Percentiles rank a stretch among this genome's conserved stretches.
phyloP scores from a whole-genome alignment of 2,888 invertebrate species.

The Drosophila putrida region DNA sequence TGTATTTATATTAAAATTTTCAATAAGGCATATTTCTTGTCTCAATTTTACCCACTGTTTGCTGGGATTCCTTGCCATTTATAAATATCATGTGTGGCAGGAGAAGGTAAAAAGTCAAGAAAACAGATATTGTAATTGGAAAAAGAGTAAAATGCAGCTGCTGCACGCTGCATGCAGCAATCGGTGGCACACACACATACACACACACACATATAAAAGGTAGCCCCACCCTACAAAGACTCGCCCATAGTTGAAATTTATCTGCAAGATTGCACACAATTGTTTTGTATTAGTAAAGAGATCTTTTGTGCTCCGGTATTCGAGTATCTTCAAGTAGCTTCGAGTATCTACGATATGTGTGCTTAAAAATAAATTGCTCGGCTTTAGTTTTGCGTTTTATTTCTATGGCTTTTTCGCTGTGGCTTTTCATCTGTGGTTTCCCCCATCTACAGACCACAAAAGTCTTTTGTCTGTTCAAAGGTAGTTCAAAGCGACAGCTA shows the following conservation, averaged over 20 bases:
- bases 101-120: slow-evolving; percentile 73
- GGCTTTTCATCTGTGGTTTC: slow-evolving; percentile 22
- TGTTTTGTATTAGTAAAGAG: slow-evolving; percentile 69
- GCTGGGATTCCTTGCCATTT: slow-evolving; percentile 65
- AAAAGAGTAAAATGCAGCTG: slow-evolving; percentile 66
- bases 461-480: slow-evolving; percentile 39
- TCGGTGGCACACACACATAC: background rate
- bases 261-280: slow-evolving; percentile 78
- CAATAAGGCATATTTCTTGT: background rate
- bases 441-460: slow-evolving; percentile 43
- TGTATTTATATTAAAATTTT: background rate
- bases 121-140: slow-evolving; percentile 75
- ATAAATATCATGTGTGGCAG: slow-evolving; percentile 67
- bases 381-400: slow-evolving; percentile 67
- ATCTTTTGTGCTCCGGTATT: slow-evolving; percentile 34
- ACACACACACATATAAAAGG: background rate
- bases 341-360: slow-evolving; percentile 57
- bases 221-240: slow-evolving; percentile 15
- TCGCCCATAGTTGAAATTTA: slow-evolving; percentile 57
- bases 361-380: slow-evolving; percentile 75
- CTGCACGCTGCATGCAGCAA: slow-evolving; percentile 30
- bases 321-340: slow-evolving; percentile 16
- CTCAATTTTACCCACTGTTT: slow-evolving; percentile 57
- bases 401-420: slow-evolving; percentile 65
- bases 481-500: slow-evolving; percentile 52